Percentiles rank a stretch among this genome's conserved stretches.
Evolutionary conservation across 2,888 invertebrate genomes (phyloP).

Genomic region (Anagyrus pseudococci): DNA sequence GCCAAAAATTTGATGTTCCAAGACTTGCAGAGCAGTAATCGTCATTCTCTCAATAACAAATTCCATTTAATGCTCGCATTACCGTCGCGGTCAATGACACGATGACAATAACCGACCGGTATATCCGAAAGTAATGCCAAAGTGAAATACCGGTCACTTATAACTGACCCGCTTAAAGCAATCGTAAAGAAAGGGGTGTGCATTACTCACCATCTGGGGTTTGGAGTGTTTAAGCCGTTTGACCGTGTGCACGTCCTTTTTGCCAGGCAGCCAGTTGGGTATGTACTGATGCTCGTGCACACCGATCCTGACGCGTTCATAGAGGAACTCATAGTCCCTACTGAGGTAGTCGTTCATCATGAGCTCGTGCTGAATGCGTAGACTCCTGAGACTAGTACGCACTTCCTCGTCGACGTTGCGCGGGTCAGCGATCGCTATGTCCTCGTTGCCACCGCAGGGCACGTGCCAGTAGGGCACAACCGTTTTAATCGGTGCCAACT

Average conservation of each 20-base stretch:
- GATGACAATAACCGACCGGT: no score
- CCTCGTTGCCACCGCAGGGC: constrained; percentile 52
- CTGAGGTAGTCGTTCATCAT: constrained; percentile 53
- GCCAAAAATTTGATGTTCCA: no score
- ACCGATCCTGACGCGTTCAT: constrained; percentile 54
- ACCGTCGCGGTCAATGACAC: no score
- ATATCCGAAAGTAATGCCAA: not conserved
- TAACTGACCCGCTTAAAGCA: no score
- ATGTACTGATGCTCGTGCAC: constrained; percentile 58
- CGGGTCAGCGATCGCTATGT: constrained; percentile 35
- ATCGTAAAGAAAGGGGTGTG: no score
- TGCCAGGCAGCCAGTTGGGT: constrained; percentile 59
- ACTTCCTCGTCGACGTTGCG: constrained; percentile 45
- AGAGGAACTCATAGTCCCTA: constrained; percentile 57
- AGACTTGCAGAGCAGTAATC: no score
- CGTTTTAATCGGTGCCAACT: constrained; percentile 35
- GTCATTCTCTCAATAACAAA: no score
- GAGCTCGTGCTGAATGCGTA: constrained; percentile 52
- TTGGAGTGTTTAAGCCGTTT: constrained; percentile 38
- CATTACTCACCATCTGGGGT: constrained; percentile 30
- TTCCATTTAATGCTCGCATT: no score
- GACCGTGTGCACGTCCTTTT: constrained; percentile 50
- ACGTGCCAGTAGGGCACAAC: constrained; percentile 51
- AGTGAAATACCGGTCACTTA: no score
- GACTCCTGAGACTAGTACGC: constrained; percentile 43